Evolutionary conservation across 2,888 invertebrate genomes (phyloP).

Genomic region (Eustalomyia histrio): DNA sequence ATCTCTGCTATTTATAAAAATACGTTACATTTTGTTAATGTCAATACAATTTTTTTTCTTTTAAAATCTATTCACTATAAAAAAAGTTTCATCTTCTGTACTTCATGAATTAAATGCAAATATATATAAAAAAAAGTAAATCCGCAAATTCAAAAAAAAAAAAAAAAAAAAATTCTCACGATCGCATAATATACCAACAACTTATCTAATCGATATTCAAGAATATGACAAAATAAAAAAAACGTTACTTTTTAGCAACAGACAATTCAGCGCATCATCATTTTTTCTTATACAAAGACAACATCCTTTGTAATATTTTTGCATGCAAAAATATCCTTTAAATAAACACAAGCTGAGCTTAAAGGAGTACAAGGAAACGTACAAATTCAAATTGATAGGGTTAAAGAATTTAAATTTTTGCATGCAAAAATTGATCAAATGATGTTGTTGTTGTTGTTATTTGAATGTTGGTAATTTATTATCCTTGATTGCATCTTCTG

Average conservation of each 20-base stretch:
- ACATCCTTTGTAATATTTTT: conserved; percentile 41
- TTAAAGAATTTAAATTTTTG: conserved; percentile 73
- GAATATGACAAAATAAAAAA: conserved; percentile 29
- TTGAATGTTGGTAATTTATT: conserved; percentile 70
- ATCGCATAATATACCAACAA: conserved; percentile 7
- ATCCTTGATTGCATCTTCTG: conserved; percentile 78
- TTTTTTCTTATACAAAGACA: conserved; percentile 37
- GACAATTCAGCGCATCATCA: conserved; percentile 51
- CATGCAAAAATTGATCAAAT: conserved; percentile 70
- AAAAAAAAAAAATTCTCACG: conserved; percentile 54
- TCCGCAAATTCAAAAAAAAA: conserved; percentile 12
- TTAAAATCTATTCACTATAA: neutral
- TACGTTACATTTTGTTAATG: conserved; percentile 45
- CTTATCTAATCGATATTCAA: conserved; percentile 60
- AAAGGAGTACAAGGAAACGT: neutral
- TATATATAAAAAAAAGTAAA: neutral
- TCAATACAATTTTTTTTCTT: neutral
- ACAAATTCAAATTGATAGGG: conserved; percentile 33
- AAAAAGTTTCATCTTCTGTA: conserved; percentile 31
- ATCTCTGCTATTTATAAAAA: conserved; percentile 2
- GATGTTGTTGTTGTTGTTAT: conserved; percentile 3
- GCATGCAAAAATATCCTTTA: neutral
- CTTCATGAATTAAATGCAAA: conserved; percentile 41
- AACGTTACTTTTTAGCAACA: conserved; percentile 43
- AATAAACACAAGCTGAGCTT: conserved; percentile 50